These are phyloP conservation scores for Cryptophagus acutangulus DNA, from an alignment of 2,888 invertebrate genomes.

Conservation along the genomic window DNA sequence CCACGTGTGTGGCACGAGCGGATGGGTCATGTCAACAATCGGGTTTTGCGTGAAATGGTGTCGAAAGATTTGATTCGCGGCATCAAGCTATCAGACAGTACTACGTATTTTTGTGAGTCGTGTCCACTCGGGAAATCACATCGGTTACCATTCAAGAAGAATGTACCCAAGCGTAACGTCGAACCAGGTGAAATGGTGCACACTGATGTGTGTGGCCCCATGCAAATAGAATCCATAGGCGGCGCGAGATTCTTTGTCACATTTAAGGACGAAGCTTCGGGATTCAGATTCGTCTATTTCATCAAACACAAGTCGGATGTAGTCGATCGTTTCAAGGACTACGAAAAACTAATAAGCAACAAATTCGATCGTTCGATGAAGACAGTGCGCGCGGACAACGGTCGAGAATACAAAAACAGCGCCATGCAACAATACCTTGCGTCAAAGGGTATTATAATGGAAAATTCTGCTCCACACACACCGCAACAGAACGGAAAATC, in stretches of 20 bases:
- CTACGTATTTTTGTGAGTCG: slow-evolving; percentile 9
- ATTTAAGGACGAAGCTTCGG: slow-evolving; percentile 22
- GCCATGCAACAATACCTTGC: slow-evolving; percentile 9
- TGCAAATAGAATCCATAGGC: slow-evolving; percentile 15
- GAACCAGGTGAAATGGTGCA: slow-evolving; percentile 1
- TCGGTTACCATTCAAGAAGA: not conserved
- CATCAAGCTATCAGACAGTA: slow-evolving; percentile 4
- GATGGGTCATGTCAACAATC: slow-evolving; percentile 14
- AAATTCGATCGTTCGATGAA: slow-evolving; percentile 11
- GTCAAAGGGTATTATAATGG: too few relatives aligned
- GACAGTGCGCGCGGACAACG: slow-evolving; percentile 11
- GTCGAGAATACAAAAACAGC: slow-evolving; percentile 13
- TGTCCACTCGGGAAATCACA: not conserved
- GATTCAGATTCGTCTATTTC: slow-evolving; percentile 18
- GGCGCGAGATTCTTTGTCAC: slow-evolving; percentile 18
- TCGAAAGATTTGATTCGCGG: slow-evolving; percentile 8
- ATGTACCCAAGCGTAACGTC: not conserved
- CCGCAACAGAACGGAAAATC: slow-evolving; percentile 15
- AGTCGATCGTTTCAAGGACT: slow-evolving; percentile 14
- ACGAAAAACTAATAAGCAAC: slow-evolving; percentile 5
- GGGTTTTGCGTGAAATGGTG: slow-evolving; percentile 9
- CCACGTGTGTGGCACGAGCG: slow-evolving; percentile 15
- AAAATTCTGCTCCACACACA: too few relatives aligned
- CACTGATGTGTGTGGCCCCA: slow-evolving; percentile 11
- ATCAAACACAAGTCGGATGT: slow-evolving; percentile 18